Percentiles rank a stretch among this genome's conserved stretches.
Evolutionary conservation across 2,888 invertebrate species (phyloP).

Genomic region (Agrochola lychnidis): DNA sequence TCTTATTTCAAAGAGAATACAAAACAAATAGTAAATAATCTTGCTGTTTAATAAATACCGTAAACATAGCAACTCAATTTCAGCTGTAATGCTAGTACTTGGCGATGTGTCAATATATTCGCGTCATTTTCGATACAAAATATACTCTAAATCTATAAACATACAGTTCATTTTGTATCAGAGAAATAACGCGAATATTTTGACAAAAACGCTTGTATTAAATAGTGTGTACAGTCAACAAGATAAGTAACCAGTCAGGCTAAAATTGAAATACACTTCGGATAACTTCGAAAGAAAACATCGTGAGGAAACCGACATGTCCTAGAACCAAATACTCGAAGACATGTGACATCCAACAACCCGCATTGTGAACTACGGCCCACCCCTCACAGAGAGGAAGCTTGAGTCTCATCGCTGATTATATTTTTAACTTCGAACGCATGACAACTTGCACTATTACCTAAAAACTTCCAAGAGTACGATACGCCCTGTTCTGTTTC

Average conservation of each 20-base stretch:
- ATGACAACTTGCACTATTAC: background rate
- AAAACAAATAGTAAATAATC: background rate
- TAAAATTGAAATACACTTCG: background rate
- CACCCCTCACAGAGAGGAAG: background rate
- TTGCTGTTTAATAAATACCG: background rate
- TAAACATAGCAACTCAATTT: background rate
- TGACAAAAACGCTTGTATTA: too few species aligned
- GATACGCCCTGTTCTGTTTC: background rate
- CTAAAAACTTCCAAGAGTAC: background rate
- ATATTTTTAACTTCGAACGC: background rate
- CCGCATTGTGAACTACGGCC: background rate
- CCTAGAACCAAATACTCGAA: background rate
- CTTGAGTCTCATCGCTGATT: background rate
- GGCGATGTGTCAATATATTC: background rate
- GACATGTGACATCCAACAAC: background rate
- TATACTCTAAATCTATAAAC: background rate
- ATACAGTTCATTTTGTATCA: background rate
- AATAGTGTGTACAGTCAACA: too few species aligned
- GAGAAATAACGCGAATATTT: constrained; percentile 3
- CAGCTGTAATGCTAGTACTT: background rate
- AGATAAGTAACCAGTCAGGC: background rate
- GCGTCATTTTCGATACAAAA: background rate
- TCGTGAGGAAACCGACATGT: background rate
- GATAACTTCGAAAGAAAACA: background rate
- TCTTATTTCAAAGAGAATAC: constrained; percentile 14